These are phyloP conservation scores for Chrysochloris asiatica DNA, from an alignment of 2,113 vertebrate species.

Conservation along the genomic window DNA sequence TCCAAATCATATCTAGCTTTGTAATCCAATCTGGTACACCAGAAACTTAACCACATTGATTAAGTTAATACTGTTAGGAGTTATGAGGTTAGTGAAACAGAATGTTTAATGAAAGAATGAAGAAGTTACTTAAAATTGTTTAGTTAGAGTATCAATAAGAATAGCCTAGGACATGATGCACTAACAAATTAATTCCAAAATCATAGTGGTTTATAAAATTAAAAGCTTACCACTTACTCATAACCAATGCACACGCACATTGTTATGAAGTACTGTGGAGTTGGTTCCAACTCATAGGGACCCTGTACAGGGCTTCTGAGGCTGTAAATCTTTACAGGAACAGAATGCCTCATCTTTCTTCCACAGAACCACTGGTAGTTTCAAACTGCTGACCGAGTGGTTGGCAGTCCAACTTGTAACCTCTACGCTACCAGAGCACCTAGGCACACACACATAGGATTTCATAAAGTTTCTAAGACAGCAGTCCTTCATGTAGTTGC, in stretches of 20 bases:
- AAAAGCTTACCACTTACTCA: neutral
- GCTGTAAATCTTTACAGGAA: too few species aligned
- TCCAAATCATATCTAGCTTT: neutral
- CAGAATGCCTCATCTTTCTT: too few species aligned
- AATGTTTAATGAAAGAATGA: neutral
- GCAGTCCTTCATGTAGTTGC: neutral
- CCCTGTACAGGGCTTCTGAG: too few species aligned
- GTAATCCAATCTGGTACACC: neutral
- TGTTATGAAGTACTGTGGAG: too few species aligned
- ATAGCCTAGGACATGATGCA: neutral
- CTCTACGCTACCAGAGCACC: too few species aligned
- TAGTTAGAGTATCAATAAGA: neutral
- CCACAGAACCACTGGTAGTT: too few species aligned
- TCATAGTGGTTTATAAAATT: neutral
- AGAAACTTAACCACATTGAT: neutral
- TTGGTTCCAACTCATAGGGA: too few species aligned
- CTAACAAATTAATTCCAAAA: neutral
- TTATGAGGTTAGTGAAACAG: neutral
- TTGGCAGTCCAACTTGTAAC: too few species aligned
- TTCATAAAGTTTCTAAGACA: neutral
- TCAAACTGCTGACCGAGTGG: too few species aligned
- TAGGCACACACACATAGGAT: neutral
- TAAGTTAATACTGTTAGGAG: neutral
- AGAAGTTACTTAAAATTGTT: neutral
- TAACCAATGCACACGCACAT: too few species aligned